Percentiles rank a stretch among this genome's conserved stretches.
Evolutionary conservation across 2,888 invertebrate genomes (phyloP).

Genomic region (Druceiella hillmani): DNA sequence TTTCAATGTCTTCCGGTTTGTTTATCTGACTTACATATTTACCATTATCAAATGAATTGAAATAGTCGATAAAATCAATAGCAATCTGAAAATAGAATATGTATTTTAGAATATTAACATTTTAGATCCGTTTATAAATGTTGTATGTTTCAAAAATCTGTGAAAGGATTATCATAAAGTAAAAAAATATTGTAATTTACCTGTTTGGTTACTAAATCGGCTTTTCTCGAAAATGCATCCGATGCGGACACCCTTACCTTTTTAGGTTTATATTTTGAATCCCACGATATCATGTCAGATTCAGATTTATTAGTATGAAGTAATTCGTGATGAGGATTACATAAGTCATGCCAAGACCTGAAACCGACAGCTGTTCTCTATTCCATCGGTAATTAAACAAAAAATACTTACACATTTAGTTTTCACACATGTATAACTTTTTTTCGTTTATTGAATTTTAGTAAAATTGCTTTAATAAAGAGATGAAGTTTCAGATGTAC

Average conservation of each 20-base stretch:
- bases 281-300: conserved; percentile 49
- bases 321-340: conserved; percentile 39
- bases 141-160: too few species aligned
- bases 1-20: conserved; percentile 50
- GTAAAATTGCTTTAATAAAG: too few species aligned
- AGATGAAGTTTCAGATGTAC: too few species aligned
- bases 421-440: too few species aligned
- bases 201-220: conserved; percentile 42
- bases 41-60: conserved; percentile 43
- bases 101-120: not conserved
- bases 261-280: conserved; percentile 44
- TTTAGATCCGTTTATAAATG: too few species aligned
- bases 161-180: too few species aligned
- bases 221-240: conserved; percentile 44
- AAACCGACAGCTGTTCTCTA: too few species aligned
- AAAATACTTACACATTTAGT: too few species aligned
- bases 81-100: conserved; percentile 36
- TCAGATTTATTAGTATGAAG: conserved; percentile 43
- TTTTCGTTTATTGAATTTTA: too few species aligned
- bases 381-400: too few species aligned
- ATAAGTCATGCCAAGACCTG: conserved; percentile 19
- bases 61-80: conserved; percentile 52
- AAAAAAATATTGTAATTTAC: too few species aligned
- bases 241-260: conserved; percentile 42
- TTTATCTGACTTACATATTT: conserved; percentile 45